These are phyloP conservation scores for Tautogolabrus adspersus DNA, from an alignment of 2,113 vertebrate species.

Conservation along the genomic window DNA sequence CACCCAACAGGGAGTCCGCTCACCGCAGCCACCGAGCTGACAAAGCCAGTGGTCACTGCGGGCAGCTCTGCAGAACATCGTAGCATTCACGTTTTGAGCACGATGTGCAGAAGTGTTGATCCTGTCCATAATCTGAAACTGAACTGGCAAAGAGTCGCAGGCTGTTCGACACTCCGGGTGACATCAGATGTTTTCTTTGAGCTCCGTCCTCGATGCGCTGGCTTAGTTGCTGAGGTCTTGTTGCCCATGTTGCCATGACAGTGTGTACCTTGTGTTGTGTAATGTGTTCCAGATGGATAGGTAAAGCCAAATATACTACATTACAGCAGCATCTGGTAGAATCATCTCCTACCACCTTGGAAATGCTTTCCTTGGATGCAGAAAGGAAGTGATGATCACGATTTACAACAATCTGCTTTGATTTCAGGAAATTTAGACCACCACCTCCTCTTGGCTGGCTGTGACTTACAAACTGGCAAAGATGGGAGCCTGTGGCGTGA, in stretches of 20 bases:
- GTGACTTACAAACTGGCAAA: slow-evolving; percentile 70
- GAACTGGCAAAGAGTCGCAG: slow-evolving; percentile 20
- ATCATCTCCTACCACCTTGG: slow-evolving; percentile 73
- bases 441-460: slow-evolving; percentile 75
- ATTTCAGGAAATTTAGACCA: slow-evolving; percentile 79
- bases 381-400: slow-evolving; percentile 77
- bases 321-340: slow-evolving; percentile 73
- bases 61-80: slow-evolving; percentile 14
- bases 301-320: slow-evolving; percentile 73
- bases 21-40: slow-evolving; percentile 28
- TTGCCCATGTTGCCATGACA: slow-evolving; percentile 70
- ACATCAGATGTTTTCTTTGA: slow-evolving; percentile 67
- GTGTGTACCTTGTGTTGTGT: slow-evolving; percentile 57
- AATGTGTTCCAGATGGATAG: slow-evolving; percentile 79
- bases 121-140: slow-evolving; percentile 18
- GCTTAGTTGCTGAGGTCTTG: slow-evolving; percentile 27
- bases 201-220: slow-evolving; percentile 31
- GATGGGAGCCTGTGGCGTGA: slow-evolving; percentile 66
- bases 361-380: slow-evolving; percentile 79
- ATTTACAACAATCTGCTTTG: slow-evolving; percentile 79
- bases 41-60: background rate
- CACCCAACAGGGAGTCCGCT: slow-evolving; percentile 58
- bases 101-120: background rate
- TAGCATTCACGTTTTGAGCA: background rate
- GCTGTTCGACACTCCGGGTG: slow-evolving; percentile 21